Evolutionary conservation across 2,888 invertebrate species (phyloP), one percentile per base, ranked within the genome.

Genomic region (Stramonita haemastoma): DNA sequence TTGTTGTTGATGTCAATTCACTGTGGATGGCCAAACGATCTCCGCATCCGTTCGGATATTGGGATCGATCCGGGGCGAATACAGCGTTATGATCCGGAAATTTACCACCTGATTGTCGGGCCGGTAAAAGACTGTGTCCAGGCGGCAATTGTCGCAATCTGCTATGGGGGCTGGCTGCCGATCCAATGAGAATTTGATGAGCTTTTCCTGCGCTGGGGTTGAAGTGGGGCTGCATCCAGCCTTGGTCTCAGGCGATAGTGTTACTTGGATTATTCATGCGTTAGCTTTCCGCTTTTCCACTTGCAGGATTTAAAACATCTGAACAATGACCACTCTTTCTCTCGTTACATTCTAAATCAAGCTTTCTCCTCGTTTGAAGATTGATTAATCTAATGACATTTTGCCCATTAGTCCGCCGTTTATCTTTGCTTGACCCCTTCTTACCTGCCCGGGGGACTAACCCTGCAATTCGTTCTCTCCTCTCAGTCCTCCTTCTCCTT

Each of bases 1-100:
- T 86, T 60, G 66, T 86, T 86, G 86, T 86, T 56, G 86, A n/a
- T 60, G 83, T 88, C 57, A 60, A 36, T 79, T 57, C 66, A 57
- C 26, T 36, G 32, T 22, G 22, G 66, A 81, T 57, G 56, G 17
- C 29, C 83, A 77, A 34, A 36, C 57, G 17, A 60, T 83, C 57
- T n/a, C 34, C 29, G 19, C 60, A n/a, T 77, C 81, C 56, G 34
- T 34, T 88, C 88, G 88, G 88, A 88, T 88, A 88, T 88, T 88
- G 83, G 32, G 32, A 83, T 88, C 66, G 88, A 88, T 88, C 19
- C 34, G n/a, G n/a, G 84, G 66, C 32, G 29, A 85, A 57, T 85
- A 85, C 32, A 19, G 86, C 86, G 66, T 66, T 86, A 86, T 86
- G 86, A 57, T 86, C 86, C 86, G 86, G 86, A 86, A 86, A 86